Conservation (phyloP, 2,797 vertebrate species). For the Galago senegalensis region DNA sequence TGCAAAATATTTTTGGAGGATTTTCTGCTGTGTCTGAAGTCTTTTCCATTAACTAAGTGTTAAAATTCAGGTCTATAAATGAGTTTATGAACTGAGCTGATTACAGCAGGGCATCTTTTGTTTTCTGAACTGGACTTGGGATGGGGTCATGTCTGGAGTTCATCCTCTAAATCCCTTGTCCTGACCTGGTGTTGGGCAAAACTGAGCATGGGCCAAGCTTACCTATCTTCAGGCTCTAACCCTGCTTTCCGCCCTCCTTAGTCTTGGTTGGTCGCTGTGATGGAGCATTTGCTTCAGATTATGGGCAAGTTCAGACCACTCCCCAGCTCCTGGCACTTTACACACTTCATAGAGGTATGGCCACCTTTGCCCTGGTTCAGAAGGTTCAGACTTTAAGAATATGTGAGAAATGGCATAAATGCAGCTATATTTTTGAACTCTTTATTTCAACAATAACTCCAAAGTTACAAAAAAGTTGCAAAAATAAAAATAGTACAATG, state of each 20-base stretch:
- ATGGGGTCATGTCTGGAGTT: not conserved
- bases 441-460: not conserved
- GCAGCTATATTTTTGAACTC: not conserved
- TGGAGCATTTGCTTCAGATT: not conserved
- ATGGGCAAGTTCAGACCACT: not conserved
- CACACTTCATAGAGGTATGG: not conserved
- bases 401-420: not conserved
- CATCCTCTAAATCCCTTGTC: not conserved
- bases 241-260: not conserved
- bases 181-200: not conserved
- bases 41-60: slow-evolving; percentile 74
- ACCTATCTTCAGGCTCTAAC: not conserved
- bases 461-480: not conserved
- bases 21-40: slow-evolving; percentile 64
- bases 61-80: slow-evolving; percentile 67
- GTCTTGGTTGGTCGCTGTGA: not conserved
- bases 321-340: not conserved
- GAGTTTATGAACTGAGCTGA: slow-evolving; percentile 44
- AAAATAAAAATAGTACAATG: not conserved
- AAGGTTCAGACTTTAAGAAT: not conserved
- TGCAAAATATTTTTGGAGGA: slow-evolving; percentile 66
- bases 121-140: not conserved
- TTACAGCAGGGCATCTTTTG: not conserved
- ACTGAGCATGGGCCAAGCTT: not conserved
- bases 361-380: not conserved